Base-by-base conservation (phyloP, 2,113 vertebrate genomes). In the Perognathus longimembris region DNA sequence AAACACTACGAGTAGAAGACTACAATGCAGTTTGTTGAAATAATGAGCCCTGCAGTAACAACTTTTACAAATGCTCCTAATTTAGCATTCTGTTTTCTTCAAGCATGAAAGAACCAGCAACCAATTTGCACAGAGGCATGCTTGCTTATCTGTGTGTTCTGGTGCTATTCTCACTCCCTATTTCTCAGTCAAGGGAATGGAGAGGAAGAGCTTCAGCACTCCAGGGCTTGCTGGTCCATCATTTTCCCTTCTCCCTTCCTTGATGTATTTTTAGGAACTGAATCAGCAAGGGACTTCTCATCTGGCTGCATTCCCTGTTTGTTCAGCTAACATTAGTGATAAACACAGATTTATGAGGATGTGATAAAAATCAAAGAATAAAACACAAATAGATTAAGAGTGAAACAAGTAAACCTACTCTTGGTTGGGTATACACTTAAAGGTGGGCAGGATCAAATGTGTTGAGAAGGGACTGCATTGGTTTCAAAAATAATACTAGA, bases 251-350 rank as follows among this genome's bases (percentile, higher is more conserved):
- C 96, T 96, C 74, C 93, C 78, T 88, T 91, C 85, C 24, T 18
- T 84, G 71, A 85, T 90, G 54, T 97, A 94, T 96, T 97, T 94
- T 97, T 96, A 96, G 95, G 70, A 83, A 20, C 86, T 17, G 64
- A 63, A 30, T 91, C 89, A 92, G 79, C 1, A 66, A 30, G 10
- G 87, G 94, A 86, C 45, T 94, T 94, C 94, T 95, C 89, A 76
- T 90, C 57, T 82, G 66, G 88, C 93, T 57, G 14, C 85, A 93
- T 90, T 96, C 90, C 75, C 78, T 82, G 50, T 77, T 91, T 76
- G 89, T 90, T 94, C 91, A 84, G 79, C 85, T 90, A 54, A 82
- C 93, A 67, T 32, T 87, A 45, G 83, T 0, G 40, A 90, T 63
- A 45, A 77, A 61, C 10, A 71, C 40, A 63, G 63, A 90, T 59